phyloP scores from a whole-genome alignment of 1,140 invertebrate genomes.

The Lysiphlebus fabarum region DNA sequence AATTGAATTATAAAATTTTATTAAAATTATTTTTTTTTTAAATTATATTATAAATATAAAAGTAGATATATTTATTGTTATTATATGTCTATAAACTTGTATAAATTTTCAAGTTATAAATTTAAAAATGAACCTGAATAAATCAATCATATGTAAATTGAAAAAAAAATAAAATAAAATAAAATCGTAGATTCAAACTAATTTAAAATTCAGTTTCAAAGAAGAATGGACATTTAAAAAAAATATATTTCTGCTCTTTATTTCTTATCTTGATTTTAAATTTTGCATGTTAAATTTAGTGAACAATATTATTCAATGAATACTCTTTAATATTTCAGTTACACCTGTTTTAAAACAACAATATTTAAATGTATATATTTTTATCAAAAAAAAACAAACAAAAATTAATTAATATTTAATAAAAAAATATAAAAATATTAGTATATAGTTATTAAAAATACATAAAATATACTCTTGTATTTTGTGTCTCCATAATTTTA shows the following conservation, averaged over 20 bases:
- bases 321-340: too few relatives aligned
- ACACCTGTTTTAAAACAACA: too few relatives aligned
- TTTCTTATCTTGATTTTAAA: neutral
- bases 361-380: too few relatives aligned
- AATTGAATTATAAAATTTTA: too few relatives aligned
- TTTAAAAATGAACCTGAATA: constrained; percentile 16
- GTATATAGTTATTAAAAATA: constrained; percentile 13
- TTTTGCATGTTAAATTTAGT: too few relatives aligned
- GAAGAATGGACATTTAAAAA: constrained; percentile 23
- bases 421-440: too few relatives aligned
- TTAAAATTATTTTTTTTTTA: too few relatives aligned
- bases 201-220: constrained; percentile 23
- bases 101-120: constrained; percentile 7
- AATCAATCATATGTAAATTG: constrained; percentile 23
- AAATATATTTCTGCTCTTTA: constrained; percentile 25
- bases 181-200: constrained; percentile 19
- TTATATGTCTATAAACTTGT: neutral
- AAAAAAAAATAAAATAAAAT: neutral
- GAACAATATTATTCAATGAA: too few relatives aligned
- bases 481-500: constrained; percentile 31
- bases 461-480: constrained; percentile 36
- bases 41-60: too few relatives aligned
- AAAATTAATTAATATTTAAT: too few relatives aligned
- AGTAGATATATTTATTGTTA: too few relatives aligned
- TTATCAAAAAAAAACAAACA: too few relatives aligned